Evolutionary conservation across 2,113 vertebrate genomes (phyloP).

Genomic region (Phyllostomus hastatus): DNA sequence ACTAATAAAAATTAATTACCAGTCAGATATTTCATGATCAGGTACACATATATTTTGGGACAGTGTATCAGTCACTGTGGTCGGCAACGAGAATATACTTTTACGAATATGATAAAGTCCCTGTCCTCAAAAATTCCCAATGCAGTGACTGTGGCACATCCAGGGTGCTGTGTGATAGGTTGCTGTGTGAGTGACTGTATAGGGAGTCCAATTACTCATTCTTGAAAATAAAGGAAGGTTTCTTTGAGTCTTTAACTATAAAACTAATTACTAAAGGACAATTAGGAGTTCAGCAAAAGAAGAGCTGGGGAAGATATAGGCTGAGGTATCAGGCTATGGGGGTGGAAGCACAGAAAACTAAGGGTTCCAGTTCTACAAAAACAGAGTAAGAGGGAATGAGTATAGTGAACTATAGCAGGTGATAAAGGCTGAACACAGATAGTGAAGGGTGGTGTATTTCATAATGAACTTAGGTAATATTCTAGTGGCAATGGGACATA

Average conservation of each 20-base stretch:
- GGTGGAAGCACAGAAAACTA: not conserved
- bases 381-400: not conserved
- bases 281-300: not conserved
- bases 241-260: not conserved
- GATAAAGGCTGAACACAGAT: not conserved
- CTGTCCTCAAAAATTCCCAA: not conserved
- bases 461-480: not conserved
- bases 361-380: not conserved
- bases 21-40: not conserved
- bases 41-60: not conserved
- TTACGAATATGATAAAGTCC: not conserved
- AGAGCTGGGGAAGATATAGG: not conserved
- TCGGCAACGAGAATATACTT: not conserved
- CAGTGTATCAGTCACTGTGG: not conserved
- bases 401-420: not conserved
- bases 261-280: not conserved
- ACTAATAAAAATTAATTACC: not conserved
- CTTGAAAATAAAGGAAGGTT: not conserved
- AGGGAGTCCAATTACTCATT: not conserved
- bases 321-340: not conserved
- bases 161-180: not conserved
- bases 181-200: not conserved
- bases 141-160: not conserved
- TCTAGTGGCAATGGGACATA: not conserved
- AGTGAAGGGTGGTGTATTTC: not conserved